Conservation (phyloP, 2,113 vertebrate species). For the Ameiurus melas region DNA sequence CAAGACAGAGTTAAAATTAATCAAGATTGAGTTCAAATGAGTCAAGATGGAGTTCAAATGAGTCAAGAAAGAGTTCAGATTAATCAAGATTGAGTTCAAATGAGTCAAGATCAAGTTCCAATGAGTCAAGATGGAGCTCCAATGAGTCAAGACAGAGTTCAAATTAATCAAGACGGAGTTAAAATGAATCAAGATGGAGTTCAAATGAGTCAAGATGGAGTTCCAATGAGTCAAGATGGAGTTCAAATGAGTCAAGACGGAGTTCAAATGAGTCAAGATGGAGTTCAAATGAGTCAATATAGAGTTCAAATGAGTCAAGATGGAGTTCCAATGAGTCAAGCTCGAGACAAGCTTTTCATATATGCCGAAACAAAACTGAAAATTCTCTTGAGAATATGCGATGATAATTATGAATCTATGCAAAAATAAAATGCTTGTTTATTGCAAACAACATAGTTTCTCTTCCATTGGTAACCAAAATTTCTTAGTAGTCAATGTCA, state of each 20-base stretch:
- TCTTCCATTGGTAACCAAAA: not conserved
- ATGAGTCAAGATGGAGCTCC: not conserved
- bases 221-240: not conserved
- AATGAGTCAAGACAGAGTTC: not conserved
- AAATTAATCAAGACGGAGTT: not conserved
- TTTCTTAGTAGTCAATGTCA: not conserved
- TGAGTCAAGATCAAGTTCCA: not conserved
- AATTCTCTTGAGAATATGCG: not conserved
- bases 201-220: not conserved
- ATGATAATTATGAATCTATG: not conserved
- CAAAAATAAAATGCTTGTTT: not conserved
- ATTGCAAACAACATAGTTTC: not conserved
- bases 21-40: not conserved
- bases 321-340: not conserved
- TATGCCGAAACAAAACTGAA: not conserved
- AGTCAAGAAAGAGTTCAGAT: not conserved
- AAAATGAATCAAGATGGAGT: not conserved
- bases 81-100: not conserved
- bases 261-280: not conserved
- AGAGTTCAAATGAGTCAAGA: not conserved
- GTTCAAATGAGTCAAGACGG: not conserved
- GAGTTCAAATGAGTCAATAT: not conserved
- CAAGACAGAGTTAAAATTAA: not conserved
- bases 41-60: not conserved
- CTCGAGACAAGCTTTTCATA: not conserved